Conservation (phyloP, 2,888 invertebrate genomes). For the Oxytorus armatus region DNA sequence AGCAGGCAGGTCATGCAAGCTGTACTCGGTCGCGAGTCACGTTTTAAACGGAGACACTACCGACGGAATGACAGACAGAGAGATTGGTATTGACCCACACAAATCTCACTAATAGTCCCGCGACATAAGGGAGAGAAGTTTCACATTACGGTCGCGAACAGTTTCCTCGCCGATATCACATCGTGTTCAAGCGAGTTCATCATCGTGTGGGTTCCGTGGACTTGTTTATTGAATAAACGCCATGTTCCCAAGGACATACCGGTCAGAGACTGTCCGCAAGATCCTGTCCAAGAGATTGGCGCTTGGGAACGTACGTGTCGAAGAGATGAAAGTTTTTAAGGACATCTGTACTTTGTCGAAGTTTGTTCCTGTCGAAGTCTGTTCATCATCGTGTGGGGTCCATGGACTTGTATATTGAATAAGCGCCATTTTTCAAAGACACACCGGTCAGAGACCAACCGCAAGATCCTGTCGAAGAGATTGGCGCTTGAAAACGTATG, state of each 20-base stretch:
- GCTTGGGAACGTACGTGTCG: no score
- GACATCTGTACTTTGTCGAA: no score
- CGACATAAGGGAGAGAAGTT: constrained; percentile 39
- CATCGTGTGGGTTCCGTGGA: constrained; percentile 25
- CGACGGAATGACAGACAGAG: constrained; percentile 23
- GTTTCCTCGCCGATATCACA: constrained; percentile 31
- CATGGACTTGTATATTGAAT: no score
- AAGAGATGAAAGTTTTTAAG: no score
- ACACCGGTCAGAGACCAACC: no score
- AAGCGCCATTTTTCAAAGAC: no score
- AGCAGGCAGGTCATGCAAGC: constrained; percentile 38
- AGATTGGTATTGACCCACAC: constrained; percentile 1
- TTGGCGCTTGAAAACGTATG: no score
- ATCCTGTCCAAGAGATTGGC: background rate
- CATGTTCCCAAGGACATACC: no score
- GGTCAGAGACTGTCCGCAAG: background rate
- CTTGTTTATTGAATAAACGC: no score
- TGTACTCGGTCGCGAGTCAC: constrained; percentile 34
- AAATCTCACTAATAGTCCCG: constrained; percentile 24
- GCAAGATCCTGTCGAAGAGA: no score
- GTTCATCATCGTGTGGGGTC: no score
- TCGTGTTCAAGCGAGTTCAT: background rate
- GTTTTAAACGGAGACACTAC: constrained; percentile 22
- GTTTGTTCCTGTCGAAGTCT: no score
- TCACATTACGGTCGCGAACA: constrained; percentile 22